Percentiles rank a stretch among this genome's conserved stretches.
These are phyloP conservation scores for Heterodera filipjevi DNA, from an alignment of 2,888 invertebrate genomes.

Conservation along the genomic window DNA sequence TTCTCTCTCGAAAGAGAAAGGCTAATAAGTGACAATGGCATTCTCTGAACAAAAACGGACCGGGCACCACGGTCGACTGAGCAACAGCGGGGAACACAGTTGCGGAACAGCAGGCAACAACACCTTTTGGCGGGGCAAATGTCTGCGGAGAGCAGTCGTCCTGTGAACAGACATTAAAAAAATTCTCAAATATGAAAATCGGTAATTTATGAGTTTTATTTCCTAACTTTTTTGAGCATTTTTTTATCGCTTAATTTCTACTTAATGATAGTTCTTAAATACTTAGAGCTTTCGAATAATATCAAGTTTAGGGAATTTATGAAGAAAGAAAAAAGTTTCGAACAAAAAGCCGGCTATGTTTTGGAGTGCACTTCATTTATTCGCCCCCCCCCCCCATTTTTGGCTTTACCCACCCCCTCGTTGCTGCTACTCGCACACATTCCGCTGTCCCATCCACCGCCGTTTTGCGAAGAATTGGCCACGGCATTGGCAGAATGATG, in stretches of 20 bases:
- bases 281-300: too few species aligned
- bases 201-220: too few species aligned
- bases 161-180: not conserved
- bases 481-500: not conserved
- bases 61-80: not conserved
- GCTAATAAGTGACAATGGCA: too few species aligned
- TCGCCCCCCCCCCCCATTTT: not conserved
- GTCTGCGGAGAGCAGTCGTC: not conserved
- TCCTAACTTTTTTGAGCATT: too few species aligned
- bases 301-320: too few species aligned
- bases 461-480: not conserved
- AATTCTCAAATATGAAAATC: not conserved
- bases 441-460: not conserved
- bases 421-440: conserved; percentile 7
- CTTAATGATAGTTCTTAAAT: too few species aligned
- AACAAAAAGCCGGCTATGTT: too few species aligned
- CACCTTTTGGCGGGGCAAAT: not conserved
- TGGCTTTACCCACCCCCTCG: not conserved
- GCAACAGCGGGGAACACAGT: not conserved
- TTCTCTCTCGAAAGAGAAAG: too few species aligned
- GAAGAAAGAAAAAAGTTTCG: too few species aligned
- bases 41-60: not conserved
- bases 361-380: too few species aligned
- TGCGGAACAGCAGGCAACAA: not conserved
- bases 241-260: too few species aligned